phyloP scores from a whole-genome alignment of 2,888 invertebrate genomes.

The Mellilla xanthometata region DNA sequence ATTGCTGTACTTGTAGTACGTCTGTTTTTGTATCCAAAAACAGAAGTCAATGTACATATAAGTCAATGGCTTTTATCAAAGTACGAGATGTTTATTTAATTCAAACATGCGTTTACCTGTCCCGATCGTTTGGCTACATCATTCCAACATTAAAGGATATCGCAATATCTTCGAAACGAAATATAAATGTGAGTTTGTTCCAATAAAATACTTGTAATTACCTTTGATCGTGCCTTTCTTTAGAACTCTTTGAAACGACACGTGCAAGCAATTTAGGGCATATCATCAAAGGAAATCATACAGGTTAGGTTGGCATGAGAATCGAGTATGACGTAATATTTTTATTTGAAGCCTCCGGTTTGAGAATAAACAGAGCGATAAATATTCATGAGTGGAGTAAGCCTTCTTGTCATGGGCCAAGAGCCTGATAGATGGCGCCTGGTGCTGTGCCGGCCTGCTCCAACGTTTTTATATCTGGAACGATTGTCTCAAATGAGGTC shows the following conservation, averaged over 20 bases:
- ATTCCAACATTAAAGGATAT: conserved; percentile 17
- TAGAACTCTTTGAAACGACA: conserved; percentile 27
- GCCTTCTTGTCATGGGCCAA: conserved; percentile 74
- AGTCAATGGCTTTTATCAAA: too few relatives aligned
- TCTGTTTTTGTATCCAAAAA: too few relatives aligned
- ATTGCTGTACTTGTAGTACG: too few relatives aligned
- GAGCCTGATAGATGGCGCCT: conserved; percentile 71
- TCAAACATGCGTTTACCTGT: conserved; percentile 15
- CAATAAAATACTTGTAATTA: conserved; percentile 26
- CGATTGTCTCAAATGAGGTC: conserved; percentile 18
- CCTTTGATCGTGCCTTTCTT: conserved; percentile 31
- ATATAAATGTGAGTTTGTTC: conserved; percentile 20
- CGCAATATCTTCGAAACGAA: conserved; percentile 23
- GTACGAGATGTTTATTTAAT: conserved; percentile 16
- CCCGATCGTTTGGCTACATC: conserved; percentile 14
- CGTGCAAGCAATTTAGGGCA: conserved; percentile 29
- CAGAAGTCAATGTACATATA: too few relatives aligned
- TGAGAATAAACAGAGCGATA: conserved; percentile 63
- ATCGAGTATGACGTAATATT: conserved; percentile 49
- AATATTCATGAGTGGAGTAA: conserved; percentile 75
- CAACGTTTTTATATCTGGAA: conserved; percentile 13
- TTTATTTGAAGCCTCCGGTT: conserved; percentile 50
- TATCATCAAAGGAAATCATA: conserved; percentile 36
- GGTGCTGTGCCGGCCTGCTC: conserved; percentile 51
- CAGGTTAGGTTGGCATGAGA: conserved; percentile 37